A percentile compares a stretch with the other conserved stretches of the same genome.
These are phyloP conservation scores for Creontiades dilutus DNA, from an alignment of 2,888 invertebrate species.

Conservation along the genomic window DNA sequence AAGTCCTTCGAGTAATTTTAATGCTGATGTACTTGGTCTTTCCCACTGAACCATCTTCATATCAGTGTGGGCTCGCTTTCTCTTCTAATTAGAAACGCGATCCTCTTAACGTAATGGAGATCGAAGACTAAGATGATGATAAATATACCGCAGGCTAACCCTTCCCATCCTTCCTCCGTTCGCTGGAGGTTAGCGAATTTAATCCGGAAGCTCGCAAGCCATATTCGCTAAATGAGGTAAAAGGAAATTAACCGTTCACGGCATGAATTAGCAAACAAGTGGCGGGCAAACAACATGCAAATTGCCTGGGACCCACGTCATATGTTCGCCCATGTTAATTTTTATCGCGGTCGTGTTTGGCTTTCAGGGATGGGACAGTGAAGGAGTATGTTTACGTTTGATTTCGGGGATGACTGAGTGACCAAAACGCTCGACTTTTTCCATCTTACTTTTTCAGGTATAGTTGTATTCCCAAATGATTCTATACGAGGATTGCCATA, in stretches of 20 bases:
- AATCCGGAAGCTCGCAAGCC: constrained; percentile 2
- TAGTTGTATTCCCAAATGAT: no score
- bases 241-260: constrained; percentile 28
- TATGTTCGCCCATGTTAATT: neutral
- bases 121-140: neutral
- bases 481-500: no score
- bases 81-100: constrained; percentile 41
- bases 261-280: constrained; percentile 4
- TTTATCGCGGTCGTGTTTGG: neutral
- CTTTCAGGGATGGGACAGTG: neutral
- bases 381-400: neutral
- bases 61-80: neutral
- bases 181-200: neutral
- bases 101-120: constrained; percentile 44
- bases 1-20: no score
- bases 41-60: neutral
- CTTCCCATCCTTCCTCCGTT: neutral
- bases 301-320: neutral
- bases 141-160: neutral
- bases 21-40: neutral
- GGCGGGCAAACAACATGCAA: constrained; percentile 22
- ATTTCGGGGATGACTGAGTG: neutral
- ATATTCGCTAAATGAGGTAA: neutral
- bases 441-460: no score
- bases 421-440: no score